A percentile compares a stretch with the other conserved stretches of the same genome.
These are phyloP conservation scores for Neotoxoptera formosana DNA, from an alignment of 1,140 invertebrate genomes.

Conservation along the genomic window DNA sequence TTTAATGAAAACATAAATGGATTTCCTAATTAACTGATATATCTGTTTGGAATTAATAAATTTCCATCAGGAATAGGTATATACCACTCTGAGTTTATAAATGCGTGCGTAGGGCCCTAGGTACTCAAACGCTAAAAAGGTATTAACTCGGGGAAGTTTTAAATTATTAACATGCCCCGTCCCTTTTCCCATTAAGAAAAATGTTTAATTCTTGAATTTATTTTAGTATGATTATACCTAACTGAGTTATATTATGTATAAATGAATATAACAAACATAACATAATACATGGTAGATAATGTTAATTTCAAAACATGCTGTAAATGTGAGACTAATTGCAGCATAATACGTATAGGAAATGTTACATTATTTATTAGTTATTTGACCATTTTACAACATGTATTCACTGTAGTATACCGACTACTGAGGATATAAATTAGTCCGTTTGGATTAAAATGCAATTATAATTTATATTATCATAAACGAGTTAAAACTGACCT, in stretches of 20 bases:
- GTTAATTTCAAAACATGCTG: not conserved
- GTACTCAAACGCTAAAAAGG: not conserved
- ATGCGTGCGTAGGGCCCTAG: not conserved
- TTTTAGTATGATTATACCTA: not conserved
- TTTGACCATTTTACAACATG: not conserved
- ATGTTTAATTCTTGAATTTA: not conserved
- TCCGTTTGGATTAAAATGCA: not conserved
- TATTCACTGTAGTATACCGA: not conserved
- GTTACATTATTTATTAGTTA: conserved; percentile 3
- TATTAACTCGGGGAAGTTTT: not conserved
- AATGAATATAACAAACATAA: too few relatives aligned
- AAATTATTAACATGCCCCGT: conserved; percentile 29
- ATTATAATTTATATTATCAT: conserved; percentile 12
- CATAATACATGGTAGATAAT: not conserved
- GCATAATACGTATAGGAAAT: not conserved
- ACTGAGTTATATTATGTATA: not conserved
- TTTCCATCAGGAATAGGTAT: not conserved
- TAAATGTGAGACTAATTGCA: not conserved
- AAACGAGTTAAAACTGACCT: conserved; percentile 15
- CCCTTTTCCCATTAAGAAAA: not conserved
- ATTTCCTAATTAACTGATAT: conserved; percentile 23
- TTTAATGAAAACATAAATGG: not conserved
- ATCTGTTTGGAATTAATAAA: not conserved
- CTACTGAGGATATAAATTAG: not conserved
- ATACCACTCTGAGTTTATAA: not conserved